Evolutionary conservation across 2,888 invertebrate genomes (phyloP).

Genomic region (Noctuana brunneofusca): DNA sequence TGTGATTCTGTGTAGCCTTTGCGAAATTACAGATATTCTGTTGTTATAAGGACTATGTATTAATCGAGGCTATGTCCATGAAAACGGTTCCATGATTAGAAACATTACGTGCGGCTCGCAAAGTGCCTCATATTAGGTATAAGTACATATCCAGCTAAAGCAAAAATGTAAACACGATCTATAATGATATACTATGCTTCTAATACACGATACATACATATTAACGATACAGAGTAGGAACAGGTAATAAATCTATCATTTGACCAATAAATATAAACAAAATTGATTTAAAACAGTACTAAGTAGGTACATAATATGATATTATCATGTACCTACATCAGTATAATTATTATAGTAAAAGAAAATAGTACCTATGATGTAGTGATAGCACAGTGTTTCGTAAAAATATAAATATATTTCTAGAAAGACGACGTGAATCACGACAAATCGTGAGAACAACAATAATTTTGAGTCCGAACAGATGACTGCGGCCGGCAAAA

Average conservation of each 20-base stretch:
- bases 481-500: conserved; percentile 60
- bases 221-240: too few relatives aligned
- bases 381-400: conserved; percentile 4
- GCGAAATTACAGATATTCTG: conserved; percentile 5
- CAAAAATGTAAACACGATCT: neutral
- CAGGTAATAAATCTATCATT: too few relatives aligned
- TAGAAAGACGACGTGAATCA: conserved; percentile 32
- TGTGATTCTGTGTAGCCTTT: neutral
- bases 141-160: neutral
- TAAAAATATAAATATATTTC: conserved; percentile 28
- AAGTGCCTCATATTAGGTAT: conserved; percentile 4
- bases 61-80: conserved; percentile 48
- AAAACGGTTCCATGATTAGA: conserved; percentile 44
- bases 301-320: too few relatives aligned
- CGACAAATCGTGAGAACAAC: conserved; percentile 52
- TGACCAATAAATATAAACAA: too few relatives aligned
- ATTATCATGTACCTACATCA: too few relatives aligned
- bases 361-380: neutral
- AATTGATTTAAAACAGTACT: too few relatives aligned
- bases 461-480: conserved; percentile 63
- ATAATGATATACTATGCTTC: too few relatives aligned
- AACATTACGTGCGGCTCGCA: conserved; percentile 37
- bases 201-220: too few relatives aligned
- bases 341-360: neutral
- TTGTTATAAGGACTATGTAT: conserved; percentile 47